Evolutionary conservation across 2,113 vertebrate genomes (phyloP).

Genomic region (Bos taurus): ARS-UCD2.0 NC_037344.1:42560501-42561000

Average conservation of each 20-base stretch:
- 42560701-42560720: not conserved
- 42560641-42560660: not conserved
- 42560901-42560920: not conserved
- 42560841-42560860: not conserved
- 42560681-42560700: not conserved
- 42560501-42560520: not conserved
- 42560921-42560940: not conserved
- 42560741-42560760: not conserved
- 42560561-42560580: not conserved
- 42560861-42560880: not conserved
- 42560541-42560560: not conserved
- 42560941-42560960: not conserved
- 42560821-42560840: not conserved
- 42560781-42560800: not conserved
- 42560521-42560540: not conserved
- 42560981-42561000: not conserved
- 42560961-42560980: not conserved
- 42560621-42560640: not conserved
- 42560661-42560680: not conserved
- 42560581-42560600: not conserved
- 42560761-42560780: not conserved
- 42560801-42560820: not conserved
- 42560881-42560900: not conserved
- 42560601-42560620: not conserved
- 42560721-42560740: not conserved